A percentile compares a stretch with the other conserved stretches of the same genome.
These are phyloP conservation scores for Rotaria socialis DNA, from an alignment of 2,888 invertebrate genomes.

Conservation along the genomic window DNA sequence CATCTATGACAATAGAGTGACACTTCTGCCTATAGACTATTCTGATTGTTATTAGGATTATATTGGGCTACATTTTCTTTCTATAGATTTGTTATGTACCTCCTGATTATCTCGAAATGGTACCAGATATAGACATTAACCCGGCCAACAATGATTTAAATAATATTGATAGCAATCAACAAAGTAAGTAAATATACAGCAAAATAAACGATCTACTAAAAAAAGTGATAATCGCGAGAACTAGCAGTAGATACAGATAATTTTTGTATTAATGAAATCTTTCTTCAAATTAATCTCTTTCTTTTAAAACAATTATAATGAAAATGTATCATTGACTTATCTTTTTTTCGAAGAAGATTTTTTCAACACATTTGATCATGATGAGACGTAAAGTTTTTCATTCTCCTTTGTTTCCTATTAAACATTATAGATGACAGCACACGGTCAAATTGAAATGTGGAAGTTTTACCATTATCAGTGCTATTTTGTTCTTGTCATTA, in stretches of 20 bases:
- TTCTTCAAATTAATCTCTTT: too few relatives aligned
- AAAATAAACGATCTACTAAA: too few relatives aligned
- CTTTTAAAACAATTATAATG: too few relatives aligned
- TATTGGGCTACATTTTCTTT: not conserved
- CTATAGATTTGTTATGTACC: constrained; percentile 44
- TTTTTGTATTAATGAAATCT: too few relatives aligned
- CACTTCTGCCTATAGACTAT: too few relatives aligned
- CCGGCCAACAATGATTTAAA: not conserved
- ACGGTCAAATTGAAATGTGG: not conserved
- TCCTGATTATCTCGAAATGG: constrained; percentile 32
- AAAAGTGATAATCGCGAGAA: too few relatives aligned
- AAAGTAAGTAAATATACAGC: not conserved
- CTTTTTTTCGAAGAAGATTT: not conserved
- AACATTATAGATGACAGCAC: not conserved
- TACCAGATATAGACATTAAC: constrained; percentile 4
- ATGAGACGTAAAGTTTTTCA: not conserved
- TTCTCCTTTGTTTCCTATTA: not conserved
- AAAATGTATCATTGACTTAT: too few relatives aligned
- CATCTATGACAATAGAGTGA: too few relatives aligned
- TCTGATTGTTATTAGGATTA: too few relatives aligned
- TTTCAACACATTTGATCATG: not conserved
- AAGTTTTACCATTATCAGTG: not conserved
- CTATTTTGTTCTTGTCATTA: too few relatives aligned
- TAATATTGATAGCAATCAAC: not conserved
- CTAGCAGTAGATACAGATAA: too few relatives aligned